phyloP scores from a whole-genome alignment of 2,113 vertebrate species.

The Pachyramphus minor region DNA sequence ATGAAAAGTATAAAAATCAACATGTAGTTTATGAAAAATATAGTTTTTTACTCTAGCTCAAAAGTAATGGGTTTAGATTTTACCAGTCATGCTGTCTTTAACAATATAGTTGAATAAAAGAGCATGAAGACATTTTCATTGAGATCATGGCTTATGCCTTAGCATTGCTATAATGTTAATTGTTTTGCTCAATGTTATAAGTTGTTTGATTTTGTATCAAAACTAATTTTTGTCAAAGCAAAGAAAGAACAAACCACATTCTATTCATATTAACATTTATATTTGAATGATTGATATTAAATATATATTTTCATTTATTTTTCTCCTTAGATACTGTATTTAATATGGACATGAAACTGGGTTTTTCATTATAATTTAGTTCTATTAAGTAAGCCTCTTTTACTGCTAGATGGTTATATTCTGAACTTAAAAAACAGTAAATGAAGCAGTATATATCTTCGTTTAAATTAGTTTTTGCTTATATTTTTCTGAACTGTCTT shows the following conservation, averaged over 20 bases:
- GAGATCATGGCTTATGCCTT: not conserved
- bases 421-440: not conserved
- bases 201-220: not conserved
- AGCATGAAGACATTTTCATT: not conserved
- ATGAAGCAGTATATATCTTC: not conserved
- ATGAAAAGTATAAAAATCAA: not conserved
- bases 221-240: not conserved
- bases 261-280: not conserved
- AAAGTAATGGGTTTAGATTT: not conserved
- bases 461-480: slow-evolving; percentile 23
- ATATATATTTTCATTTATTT: not conserved
- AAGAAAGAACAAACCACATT: not conserved
- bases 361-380: not conserved
- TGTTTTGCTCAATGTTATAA: not conserved
- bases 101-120: not conserved
- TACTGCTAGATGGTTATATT: not conserved
- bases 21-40: not conserved
- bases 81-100: not conserved
- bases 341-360: not conserved
- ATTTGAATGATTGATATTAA: not conserved
- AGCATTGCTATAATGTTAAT: not conserved
- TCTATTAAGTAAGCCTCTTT: not conserved
- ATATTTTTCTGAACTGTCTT: slow-evolving; percentile 32
- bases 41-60: not conserved
- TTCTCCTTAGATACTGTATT: slow-evolving; percentile 9